Evolutionary conservation across 1,140 invertebrate species (phyloP).

Genomic region (Zaprionus inermis): DNA sequence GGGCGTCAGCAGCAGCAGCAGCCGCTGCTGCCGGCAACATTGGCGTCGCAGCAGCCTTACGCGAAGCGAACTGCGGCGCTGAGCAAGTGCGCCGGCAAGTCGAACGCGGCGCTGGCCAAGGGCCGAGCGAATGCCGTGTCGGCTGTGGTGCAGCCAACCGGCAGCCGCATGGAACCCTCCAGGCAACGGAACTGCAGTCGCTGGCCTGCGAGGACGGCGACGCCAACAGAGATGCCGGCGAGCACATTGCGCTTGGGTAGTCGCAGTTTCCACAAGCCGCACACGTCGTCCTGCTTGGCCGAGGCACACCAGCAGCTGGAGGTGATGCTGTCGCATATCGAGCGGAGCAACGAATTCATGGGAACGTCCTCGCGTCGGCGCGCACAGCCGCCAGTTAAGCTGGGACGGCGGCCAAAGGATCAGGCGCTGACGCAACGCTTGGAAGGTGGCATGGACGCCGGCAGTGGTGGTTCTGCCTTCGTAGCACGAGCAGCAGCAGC

Average conservation of each 20-base stretch:
- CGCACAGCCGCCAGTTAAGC: slow-evolving; percentile 6
- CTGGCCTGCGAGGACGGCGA: no score
- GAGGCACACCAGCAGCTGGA: slow-evolving; percentile 58
- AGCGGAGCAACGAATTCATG: slow-evolving; percentile 22
- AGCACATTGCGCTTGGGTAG: no score
- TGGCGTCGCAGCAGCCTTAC: background rate
- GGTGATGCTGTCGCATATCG: slow-evolving; percentile 51
- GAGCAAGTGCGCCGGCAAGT: background rate
- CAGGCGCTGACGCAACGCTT: slow-evolving; percentile 35
- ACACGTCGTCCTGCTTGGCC: slow-evolving; percentile 6
- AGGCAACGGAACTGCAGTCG: background rate
- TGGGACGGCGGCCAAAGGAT: slow-evolving; percentile 22
- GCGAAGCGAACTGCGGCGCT: background rate
- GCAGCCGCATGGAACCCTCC: background rate
- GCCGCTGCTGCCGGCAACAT: background rate
- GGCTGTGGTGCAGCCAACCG: background rate
- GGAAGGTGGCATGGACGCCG: background rate
- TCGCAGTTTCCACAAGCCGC: no score
- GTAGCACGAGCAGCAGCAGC: background rate
- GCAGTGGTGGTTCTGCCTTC: background rate
- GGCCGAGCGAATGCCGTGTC: background rate
- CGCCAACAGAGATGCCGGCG: no score
- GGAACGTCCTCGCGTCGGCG: background rate
- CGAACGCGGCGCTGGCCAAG: background rate
- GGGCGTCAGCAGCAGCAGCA: slow-evolving; percentile 13